Evolutionary conservation across 2,797 vertebrate species (phyloP).

Genomic region (Melanotaenia pygmaea): DNA sequence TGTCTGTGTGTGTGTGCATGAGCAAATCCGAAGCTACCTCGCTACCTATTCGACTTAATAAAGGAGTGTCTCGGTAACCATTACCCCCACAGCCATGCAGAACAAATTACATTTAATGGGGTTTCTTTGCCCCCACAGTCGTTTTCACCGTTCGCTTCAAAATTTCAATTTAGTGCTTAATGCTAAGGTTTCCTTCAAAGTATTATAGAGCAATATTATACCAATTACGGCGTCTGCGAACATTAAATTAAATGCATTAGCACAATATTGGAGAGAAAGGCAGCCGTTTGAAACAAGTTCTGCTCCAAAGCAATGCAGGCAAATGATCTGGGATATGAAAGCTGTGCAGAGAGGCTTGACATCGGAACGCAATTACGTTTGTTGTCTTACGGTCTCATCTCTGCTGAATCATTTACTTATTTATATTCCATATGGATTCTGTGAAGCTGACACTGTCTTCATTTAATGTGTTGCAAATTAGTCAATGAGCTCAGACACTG

Average conservation of each 20-base stretch:
- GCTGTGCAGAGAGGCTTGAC: constrained; percentile 53
- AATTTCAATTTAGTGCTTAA: constrained; percentile 96
- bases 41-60: constrained; percentile 94
- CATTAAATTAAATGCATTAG: constrained; percentile 92
- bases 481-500: background rate
- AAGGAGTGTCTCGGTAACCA: constrained; percentile 88
- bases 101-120: constrained; percentile 99
- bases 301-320: constrained; percentile 70
- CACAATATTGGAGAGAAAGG: constrained; percentile 86
- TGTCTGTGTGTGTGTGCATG: constrained; percentile 29
- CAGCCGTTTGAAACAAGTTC: constrained; percentile 81
- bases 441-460: constrained; percentile 43
- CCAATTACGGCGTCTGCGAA: constrained; percentile 89
- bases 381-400: constrained; percentile 66
- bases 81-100: constrained; percentile 93
- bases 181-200: constrained; percentile 89
- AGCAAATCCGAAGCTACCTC: constrained; percentile 85
- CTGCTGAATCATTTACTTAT: constrained; percentile 56
- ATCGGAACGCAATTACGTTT: constrained; percentile 65
- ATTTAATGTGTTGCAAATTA: constrained; percentile 57
- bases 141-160: constrained; percentile 92
- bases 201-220: constrained; percentile 91
- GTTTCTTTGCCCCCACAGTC: constrained; percentile 90
- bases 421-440: constrained; percentile 61
- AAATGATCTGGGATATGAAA: constrained; percentile 70